phyloP scores from a whole-genome alignment of 35 echinoderm and acorn worm genomes.

The Patiria miniata region DNA sequence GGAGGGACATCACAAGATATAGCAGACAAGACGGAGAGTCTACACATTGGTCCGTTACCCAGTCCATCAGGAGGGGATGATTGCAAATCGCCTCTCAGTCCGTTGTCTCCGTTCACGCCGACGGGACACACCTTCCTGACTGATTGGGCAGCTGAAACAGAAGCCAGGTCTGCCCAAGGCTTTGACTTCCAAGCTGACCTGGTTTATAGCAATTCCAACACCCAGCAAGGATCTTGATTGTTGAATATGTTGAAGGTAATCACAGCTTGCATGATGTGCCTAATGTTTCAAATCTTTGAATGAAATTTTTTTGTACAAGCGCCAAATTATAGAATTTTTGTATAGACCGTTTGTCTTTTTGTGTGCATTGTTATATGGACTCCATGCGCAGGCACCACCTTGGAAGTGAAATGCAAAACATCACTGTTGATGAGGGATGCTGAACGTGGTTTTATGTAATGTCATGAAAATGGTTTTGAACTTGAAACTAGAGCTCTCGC shows the following conservation, averaged over 20 bases:
- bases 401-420: no score
- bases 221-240: not conserved
- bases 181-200: not conserved
- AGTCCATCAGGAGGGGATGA: slow-evolving; percentile 36
- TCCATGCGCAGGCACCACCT: no score
- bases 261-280: no score
- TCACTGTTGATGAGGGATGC: no score
- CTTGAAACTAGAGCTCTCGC: no score
- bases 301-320: no score
- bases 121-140: slow-evolving; percentile 22
- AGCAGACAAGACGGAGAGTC: not conserved
- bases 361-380: no score
- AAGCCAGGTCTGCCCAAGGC: not conserved
- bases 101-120: slow-evolving; percentile 1
- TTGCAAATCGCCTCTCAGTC: not conserved
- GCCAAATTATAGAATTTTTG: no score
- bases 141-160: slow-evolving; percentile 31
- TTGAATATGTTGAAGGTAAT: not conserved
- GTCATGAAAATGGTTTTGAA: no score
- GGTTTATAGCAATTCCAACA: not conserved
- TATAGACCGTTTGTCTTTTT: no score
- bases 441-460: no score
- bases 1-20: not conserved
- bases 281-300: no score
- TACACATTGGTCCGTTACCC: slow-evolving; percentile 11